Evolutionary conservation across 2,797 vertebrate genomes (phyloP), one percentile per base, ranked within the genome.

Genomic region (Schizothorax lantsangensis): DNA sequence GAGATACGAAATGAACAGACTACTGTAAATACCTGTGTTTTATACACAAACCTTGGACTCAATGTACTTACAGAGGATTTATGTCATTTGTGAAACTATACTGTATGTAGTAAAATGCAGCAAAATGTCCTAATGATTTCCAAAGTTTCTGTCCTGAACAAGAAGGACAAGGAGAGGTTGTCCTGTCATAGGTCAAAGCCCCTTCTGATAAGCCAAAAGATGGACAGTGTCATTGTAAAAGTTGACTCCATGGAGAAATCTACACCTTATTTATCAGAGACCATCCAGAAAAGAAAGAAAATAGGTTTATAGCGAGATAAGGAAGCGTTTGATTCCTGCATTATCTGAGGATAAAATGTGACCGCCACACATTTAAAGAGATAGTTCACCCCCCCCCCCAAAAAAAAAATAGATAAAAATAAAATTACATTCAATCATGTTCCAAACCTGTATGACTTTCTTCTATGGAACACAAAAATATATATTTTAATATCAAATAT

Each of bases 51-150:
- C 40, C 52, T 19, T 59, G 52, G 62, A 79, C 47, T 23, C 7
- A 19, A 23, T 79, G 49, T 49, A 21, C 66, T 80, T 62, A 73
- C 33, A 5, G 49, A 80, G 77, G 78, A 80, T 85, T 79, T 19
- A 59, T n/a, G 77, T 73, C 0, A 26, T 79, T 54, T 71, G 47
- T 83, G 68, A 71, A 36, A 11, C 43, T 64, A 68, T 23, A 64
- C 33, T 78, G 19, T 69, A 30, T 30, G 30, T 30, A 30, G 30
- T 30, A 33, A 72, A 73, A 15, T 59, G 71, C 11, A 38, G 36
- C 6, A 80, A 21, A 79, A 3, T 23, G 19, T 36, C 21, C 72
- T 52, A 43, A 45, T 33, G 17, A 52, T 54, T 79, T 79, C 2
- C 2, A 23, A 68, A 52, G 10, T 14, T 77, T 77, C 43, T 66